Percentiles rank a stretch among this genome's conserved stretches.
phyloP scores from a whole-genome alignment of 2,797 vertebrate species.

The Hephaestus fuliginosus region DNA sequence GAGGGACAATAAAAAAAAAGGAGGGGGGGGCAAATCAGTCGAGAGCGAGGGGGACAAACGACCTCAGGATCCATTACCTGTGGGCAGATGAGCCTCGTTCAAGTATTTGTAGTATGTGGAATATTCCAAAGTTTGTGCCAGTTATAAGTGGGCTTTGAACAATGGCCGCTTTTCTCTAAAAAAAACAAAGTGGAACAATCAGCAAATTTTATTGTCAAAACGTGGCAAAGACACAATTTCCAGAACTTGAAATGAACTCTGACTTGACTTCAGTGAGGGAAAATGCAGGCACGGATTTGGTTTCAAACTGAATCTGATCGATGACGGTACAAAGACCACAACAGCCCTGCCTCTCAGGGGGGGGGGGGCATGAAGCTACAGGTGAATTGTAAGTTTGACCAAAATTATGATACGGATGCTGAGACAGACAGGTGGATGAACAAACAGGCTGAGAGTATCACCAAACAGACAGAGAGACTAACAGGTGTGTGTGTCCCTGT shows the following conservation, averaged over 20 bases:
- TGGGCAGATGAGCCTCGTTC: slow-evolving; percentile 48
- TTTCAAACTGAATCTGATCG: neutral
- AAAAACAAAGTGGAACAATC: slow-evolving; percentile 27
- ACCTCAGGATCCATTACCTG: slow-evolving; percentile 41
- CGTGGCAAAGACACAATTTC: neutral
- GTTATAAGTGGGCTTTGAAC: slow-evolving; percentile 50
- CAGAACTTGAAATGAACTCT: neutral
- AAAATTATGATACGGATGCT: neutral
- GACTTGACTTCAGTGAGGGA: neutral
- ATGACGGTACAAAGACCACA: neutral
- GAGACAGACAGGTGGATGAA: slow-evolving; percentile 24
- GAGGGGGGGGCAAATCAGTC: slow-evolving; percentile 14
- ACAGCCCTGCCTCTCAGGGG: neutral
- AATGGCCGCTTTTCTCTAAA: slow-evolving; percentile 33
- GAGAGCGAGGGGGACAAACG: slow-evolving; percentile 33
- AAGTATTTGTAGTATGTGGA: slow-evolving; percentile 30
- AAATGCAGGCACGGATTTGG: slow-evolving; percentile 8
- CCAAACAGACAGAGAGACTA: slow-evolving; percentile 10
- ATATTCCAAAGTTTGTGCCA: slow-evolving; percentile 28
- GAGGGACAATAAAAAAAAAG: slow-evolving; percentile 17
- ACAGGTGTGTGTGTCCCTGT: slow-evolving; percentile 41
- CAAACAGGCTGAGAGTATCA: slow-evolving; percentile 7
- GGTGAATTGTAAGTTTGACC: neutral
- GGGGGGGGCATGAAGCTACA: neutral
- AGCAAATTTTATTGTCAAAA: slow-evolving; percentile 23